phyloP scores from a whole-genome alignment of 2,113 vertebrate genomes.

The Alligator sinensis region DNA sequence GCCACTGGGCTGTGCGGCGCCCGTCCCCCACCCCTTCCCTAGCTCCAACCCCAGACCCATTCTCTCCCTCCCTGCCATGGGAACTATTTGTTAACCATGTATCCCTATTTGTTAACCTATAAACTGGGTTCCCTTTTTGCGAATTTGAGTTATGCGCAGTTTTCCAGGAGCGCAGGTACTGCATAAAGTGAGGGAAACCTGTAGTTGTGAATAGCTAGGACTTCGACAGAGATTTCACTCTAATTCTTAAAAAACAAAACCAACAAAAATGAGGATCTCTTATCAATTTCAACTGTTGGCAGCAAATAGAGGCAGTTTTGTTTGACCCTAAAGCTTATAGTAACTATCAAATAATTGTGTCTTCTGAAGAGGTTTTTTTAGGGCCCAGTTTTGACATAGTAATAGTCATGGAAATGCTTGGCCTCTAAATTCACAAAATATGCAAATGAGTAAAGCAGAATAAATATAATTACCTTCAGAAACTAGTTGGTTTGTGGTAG shows the following conservation, averaged over 20 bases:
- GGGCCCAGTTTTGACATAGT: not conserved
- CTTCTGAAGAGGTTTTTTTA: not conserved
- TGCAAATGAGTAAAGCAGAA: not conserved
- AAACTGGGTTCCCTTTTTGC: too few relatives aligned
- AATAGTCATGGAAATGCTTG: not conserved
- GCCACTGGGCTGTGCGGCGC: too few relatives aligned
- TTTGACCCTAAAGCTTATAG: not conserved
- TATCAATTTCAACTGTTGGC: not conserved
- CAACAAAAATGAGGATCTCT: not conserved
- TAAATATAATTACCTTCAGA: conserved; percentile 81
- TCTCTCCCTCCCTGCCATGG: too few relatives aligned
- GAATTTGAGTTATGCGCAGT: too few relatives aligned
- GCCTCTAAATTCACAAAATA: not conserved
- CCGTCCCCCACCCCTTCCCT: too few relatives aligned
- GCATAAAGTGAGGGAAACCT: too few relatives aligned
- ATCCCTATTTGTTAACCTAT: too few relatives aligned
- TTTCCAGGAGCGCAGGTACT: too few relatives aligned
- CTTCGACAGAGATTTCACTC: not conserved
- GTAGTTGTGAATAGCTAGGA: not conserved
- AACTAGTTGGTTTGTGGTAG: conserved; percentile 86
- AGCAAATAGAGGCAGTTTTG: not conserved
- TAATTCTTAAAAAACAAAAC: not conserved
- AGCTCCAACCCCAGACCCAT: too few relatives aligned
- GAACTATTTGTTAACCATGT: too few relatives aligned
- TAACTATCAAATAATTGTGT: not conserved